Evolutionary conservation across 2,888 invertebrate genomes (phyloP).

Genomic region (Cephus sareptanus): DNA sequence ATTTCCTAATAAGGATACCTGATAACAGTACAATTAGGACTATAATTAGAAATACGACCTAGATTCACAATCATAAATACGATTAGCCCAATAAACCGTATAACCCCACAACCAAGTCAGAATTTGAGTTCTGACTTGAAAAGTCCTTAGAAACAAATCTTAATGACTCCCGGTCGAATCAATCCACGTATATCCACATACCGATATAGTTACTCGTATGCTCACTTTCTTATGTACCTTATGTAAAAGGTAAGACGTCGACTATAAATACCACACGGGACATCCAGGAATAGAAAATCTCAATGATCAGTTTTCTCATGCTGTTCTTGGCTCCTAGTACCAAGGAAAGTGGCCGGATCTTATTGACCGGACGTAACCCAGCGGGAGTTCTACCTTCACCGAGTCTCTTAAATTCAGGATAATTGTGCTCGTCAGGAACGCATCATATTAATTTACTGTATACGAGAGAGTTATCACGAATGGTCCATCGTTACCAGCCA

Average conservation of each 20-base stretch:
- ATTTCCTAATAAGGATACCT: background rate
- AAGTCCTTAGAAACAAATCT: background rate
- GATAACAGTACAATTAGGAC: background rate
- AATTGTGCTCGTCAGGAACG: background rate
- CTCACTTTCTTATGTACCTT: background rate
- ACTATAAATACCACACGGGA: conserved; percentile 56
- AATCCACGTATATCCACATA: background rate
- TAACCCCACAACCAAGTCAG: background rate
- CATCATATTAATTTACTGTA: background rate
- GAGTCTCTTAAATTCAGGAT: background rate
- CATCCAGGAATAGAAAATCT: conserved; percentile 59
- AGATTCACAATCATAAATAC: background rate
- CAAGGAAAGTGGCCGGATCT: background rate
- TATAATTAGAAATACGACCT: background rate
- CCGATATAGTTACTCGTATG: background rate
- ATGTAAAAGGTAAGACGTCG: background rate
- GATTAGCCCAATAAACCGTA: background rate
- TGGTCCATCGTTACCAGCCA: background rate
- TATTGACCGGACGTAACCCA: background rate
- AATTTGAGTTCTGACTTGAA: background rate
- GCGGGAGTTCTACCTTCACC: background rate
- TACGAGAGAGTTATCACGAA: background rate
- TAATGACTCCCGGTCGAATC: background rate
- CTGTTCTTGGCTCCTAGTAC: background rate
- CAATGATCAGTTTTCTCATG: conserved; percentile 8